These are phyloP conservation scores for Apolygus lucorum DNA, from an alignment of 1,140 invertebrate genomes.

Conservation along the genomic window DNA sequence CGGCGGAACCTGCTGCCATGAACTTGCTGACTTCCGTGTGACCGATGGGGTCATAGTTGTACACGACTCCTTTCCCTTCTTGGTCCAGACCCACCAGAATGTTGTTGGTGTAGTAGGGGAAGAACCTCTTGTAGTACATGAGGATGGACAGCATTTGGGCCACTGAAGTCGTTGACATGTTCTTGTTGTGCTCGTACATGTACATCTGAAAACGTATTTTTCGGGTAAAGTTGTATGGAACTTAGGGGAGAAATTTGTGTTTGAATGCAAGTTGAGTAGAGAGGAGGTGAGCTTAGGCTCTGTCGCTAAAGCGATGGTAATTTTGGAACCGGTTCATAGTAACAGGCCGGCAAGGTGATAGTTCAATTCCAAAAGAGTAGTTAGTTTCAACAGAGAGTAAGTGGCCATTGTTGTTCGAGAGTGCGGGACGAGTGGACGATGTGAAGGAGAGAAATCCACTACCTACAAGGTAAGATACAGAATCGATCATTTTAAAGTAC, in stretches of 20 bases:
- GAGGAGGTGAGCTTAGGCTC: too few relatives aligned
- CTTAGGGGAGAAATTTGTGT: not conserved
- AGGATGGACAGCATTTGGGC: conserved; percentile 94
- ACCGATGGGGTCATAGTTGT: conserved; percentile 94
- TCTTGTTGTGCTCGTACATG: conserved; percentile 86
- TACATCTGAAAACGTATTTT: conserved; percentile 64
- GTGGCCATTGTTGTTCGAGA: too few relatives aligned
- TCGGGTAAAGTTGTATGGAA: not conserved
- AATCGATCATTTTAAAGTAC: too few relatives aligned
- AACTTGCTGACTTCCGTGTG: conserved; percentile 75
- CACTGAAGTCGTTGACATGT: conserved; percentile 83
- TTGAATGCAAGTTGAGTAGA: too few relatives aligned
- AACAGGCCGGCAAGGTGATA: too few relatives aligned
- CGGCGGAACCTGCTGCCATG: conserved; percentile 74
- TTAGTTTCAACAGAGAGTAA: too few relatives aligned
- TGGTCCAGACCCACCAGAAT: conserved; percentile 82
- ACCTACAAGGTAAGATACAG: too few relatives aligned
- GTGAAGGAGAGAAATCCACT: too few relatives aligned
- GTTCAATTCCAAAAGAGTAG: too few relatives aligned
- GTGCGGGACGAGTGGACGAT: too few relatives aligned
- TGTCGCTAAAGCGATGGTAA: too few relatives aligned
- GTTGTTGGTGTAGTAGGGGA: conserved; percentile 96
- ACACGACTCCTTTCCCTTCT: conserved; percentile 87
- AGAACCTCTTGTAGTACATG: conserved; percentile 94
- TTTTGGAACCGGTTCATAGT: too few relatives aligned